phyloP scores from a whole-genome alignment of 2,888 invertebrate genomes.

The Hedychridium roseum region DNA sequence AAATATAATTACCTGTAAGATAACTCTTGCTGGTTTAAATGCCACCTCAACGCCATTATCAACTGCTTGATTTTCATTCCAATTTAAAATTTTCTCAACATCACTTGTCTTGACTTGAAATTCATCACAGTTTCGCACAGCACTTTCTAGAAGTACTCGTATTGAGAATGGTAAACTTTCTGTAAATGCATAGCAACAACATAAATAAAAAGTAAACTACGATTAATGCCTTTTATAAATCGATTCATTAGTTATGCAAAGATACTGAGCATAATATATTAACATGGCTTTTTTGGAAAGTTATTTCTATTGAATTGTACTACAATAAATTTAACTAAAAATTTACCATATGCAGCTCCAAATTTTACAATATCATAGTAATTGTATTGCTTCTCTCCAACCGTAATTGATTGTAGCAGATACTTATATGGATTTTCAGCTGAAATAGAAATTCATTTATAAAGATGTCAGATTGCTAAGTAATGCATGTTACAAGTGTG shows the following conservation, averaged over 20 bases:
- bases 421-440: constrained; percentile 72
- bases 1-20: constrained; percentile 82
- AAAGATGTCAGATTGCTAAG: neutral
- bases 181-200: constrained; percentile 49
- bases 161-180: constrained; percentile 91
- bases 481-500: no score
- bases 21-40: constrained; percentile 95
- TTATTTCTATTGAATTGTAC: neutral
- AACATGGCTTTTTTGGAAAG: neutral
- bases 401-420: constrained; percentile 69
- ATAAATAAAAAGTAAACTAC: constrained; percentile 5
- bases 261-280: neutral
- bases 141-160: constrained; percentile 91
- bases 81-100: constrained; percentile 87
- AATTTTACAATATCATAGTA: constrained; percentile 83
- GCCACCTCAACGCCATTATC: constrained; percentile 87
- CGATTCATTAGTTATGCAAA: constrained; percentile 7
- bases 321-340: constrained; percentile 4
- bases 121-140: constrained; percentile 94
- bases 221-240: constrained; percentile 8
- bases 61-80: constrained; percentile 79
- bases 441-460: constrained; percentile 38
- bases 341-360: constrained; percentile 80
- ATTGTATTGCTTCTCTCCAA: constrained; percentile 73
- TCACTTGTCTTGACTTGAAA: constrained; percentile 89